Base-by-base conservation (phyloP, 2,888 invertebrate genomes). In the Meteorus colon region DNA sequence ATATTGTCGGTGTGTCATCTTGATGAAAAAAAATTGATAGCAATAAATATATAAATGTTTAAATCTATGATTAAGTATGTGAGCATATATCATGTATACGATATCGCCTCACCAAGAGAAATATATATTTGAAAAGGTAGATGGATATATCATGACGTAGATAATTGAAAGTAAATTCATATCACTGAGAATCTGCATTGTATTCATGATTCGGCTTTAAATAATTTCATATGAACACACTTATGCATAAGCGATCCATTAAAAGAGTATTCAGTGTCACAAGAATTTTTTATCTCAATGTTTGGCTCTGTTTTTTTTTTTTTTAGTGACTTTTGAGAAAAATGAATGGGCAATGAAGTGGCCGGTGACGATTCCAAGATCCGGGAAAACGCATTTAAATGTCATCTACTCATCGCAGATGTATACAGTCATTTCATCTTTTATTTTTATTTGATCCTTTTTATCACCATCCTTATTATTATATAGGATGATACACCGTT, bases 321-420 rank as follows among this genome's bases (percentile, higher is more conserved):
- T 48, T 5, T 48, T n/a, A n/a, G 34, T 48, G 1, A n/a, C 12
- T 41, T 41, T 4, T n/a, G n/a, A 48, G 8, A n/a, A 4, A 4
- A 5, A 71, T 8, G 4, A 71, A 12, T 70, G 45, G 73, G 73
- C 62, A 76, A 76, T 71, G 63, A 73, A 16, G 27, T 63, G 55
- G 37, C 24, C 68, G 16, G 51, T 60, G 19, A 65, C 66, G 60
- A 72, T 65, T 8, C 31, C 76, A 77, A 76, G 81, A 81, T 83
- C 76, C 80, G 70, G 76, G 62, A 80, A 2, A n/a, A 79, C 73
- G 82, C 84, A 83, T 84, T 84, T 84, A 84, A 82, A 83, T 83
- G 78, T 75, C 73, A 34, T 51, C 41, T 68, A 51, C 55, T 74
- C 72, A 62, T 77, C 78, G 78, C 82, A 79, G 73, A 24, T 24